phyloP scores from a whole-genome alignment of 2,888 invertebrate genomes.

The Ophion ventricosus region DNA sequence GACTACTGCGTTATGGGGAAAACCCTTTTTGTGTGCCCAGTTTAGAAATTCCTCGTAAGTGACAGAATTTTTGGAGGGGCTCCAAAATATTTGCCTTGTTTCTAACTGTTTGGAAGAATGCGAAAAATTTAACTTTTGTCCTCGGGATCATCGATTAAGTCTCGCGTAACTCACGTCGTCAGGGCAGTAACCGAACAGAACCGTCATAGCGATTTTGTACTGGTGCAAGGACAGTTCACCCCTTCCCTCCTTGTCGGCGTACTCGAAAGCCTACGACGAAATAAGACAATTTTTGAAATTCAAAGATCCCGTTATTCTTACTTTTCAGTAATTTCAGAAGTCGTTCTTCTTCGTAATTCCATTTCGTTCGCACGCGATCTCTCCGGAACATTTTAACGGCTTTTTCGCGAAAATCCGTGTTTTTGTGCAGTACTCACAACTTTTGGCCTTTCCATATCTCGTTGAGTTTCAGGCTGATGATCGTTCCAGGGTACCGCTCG shows the following conservation, averaged over 20 bases:
- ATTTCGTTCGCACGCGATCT: neutral
- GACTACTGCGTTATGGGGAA: neutral
- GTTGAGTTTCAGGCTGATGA: neutral
- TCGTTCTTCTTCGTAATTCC: neutral
- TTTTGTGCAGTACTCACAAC: neutral
- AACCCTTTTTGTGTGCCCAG: constrained; percentile 34
- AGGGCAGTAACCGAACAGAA: constrained; percentile 69
- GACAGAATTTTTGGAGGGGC: constrained; percentile 8
- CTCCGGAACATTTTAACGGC: neutral
- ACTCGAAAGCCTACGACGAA: constrained; percentile 67
- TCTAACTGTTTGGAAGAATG: constrained; percentile 29
- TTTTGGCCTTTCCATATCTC: neutral
- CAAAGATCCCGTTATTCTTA: neutral
- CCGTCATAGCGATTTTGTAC: constrained; percentile 72
- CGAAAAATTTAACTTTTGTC: neutral
- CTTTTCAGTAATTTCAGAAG: neutral
- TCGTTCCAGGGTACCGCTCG: neutral
- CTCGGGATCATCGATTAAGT: neutral
- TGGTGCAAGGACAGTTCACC: constrained; percentile 65
- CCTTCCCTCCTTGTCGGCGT: constrained; percentile 63
- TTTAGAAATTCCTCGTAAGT: constrained; percentile 40
- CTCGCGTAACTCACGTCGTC: constrained; percentile 61
- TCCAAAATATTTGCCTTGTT: constrained; percentile 37
- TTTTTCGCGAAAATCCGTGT: neutral
- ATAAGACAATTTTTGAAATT: neutral